Evolutionary conservation across 2,113 vertebrate species (phyloP), one percentile per base, ranked within the genome.

Genomic region (Oreochromis niloticus): DNA sequence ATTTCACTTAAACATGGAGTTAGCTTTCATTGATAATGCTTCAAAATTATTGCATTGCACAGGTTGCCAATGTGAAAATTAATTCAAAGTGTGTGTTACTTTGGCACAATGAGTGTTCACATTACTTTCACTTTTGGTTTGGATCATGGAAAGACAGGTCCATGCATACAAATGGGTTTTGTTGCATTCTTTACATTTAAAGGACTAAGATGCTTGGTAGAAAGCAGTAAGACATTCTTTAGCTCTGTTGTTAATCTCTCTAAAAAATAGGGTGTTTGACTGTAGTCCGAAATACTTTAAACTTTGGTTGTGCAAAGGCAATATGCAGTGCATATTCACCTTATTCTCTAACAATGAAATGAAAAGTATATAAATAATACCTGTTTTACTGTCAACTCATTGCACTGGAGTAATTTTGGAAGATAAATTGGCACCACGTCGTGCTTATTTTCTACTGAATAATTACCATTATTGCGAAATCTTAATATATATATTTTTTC

Each of bases 81-180:
- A 55, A 55, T 22, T 22, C 9, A 55, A n/a, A 73, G 41, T 27
- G 9, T 48, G 6, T 48, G 41, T 75, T 75, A 11, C 41, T 48
- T 75, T 30, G 48, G 41, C 14, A 1, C 41, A 75, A 9, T 75
- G 16, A 48, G 41, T 48, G 14, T 27, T 27, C 14, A 48, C 22
- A 75, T 75, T 75, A 30, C 68, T 48, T 75, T 75, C 41, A 27
- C 41, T 48, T 75, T 75, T 75, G 24, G 14, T 30, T 30, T 46
- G 41, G 6, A 30, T 48, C 14, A 75, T 30, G 4, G 10, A 75
- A 16, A 75, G 43, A 75, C 3, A 48, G 41, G 16, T 34, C 9
- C 16, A 63, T 16, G 41, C 24, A 75, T 48, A 7, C 14, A 30
- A 75, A 0, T 71, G n/a, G 1, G 0, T 12, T 63, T 24, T 11